Evolutionary conservation across 2,888 invertebrate species (phyloP).

Genomic region (Kuschelorhynchus macadamiae): DNA sequence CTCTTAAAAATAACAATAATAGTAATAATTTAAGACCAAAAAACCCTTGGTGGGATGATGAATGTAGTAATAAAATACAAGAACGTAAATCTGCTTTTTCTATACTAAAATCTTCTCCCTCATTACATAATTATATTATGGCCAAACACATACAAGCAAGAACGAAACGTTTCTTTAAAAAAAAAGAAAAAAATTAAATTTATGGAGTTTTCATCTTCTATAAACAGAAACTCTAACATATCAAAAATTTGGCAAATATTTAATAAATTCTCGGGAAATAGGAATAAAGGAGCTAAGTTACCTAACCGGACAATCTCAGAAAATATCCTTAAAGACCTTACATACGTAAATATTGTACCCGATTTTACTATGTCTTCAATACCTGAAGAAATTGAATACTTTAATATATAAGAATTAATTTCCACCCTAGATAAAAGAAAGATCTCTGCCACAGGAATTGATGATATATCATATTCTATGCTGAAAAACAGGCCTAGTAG

Average conservation of each 20-base stretch:
- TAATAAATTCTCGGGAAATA: neutral
- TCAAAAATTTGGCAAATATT: neutral
- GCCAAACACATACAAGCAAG: too few relatives aligned
- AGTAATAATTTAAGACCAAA: too few relatives aligned
- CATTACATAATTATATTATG: too few relatives aligned
- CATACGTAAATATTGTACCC: neutral
- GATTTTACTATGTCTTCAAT: neutral
- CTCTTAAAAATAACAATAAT: too few relatives aligned
- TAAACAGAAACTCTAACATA: neutral
- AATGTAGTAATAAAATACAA: too few relatives aligned
- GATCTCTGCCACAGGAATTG: neutral
- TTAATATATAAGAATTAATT: neutral
- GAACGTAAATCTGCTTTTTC: too few relatives aligned
- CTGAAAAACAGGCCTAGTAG: neutral
- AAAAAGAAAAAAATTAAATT: too few relatives aligned
- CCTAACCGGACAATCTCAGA: neutral
- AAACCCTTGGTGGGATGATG: too few relatives aligned
- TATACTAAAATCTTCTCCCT: too few relatives aligned
- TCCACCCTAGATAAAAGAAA: neutral
- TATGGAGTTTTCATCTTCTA: too few relatives aligned
- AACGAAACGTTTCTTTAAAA: too few relatives aligned
- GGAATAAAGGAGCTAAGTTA: neutral
- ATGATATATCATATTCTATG: constrained; percentile 10
- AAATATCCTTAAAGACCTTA: neutral
- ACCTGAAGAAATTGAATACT: neutral